Conservation (phyloP, 1,140 invertebrate species). For the Drosophila watanabei region DNA sequence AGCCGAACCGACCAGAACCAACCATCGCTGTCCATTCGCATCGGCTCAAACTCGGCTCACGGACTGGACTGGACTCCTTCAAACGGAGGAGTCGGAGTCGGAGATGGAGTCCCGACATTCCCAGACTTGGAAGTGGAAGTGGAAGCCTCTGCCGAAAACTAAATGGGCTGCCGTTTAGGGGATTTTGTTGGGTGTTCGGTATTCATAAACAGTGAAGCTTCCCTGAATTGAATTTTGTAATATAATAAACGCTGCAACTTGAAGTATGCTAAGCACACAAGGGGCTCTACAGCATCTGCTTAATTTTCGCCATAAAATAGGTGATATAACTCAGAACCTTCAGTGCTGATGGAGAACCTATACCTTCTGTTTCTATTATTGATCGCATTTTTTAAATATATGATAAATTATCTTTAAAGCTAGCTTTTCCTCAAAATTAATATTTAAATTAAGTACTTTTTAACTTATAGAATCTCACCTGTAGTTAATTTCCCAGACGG, state of each 20-base stretch:
- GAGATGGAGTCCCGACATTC: conserved; percentile 25
- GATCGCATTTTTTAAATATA: background rate
- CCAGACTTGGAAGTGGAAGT: conserved; percentile 42
- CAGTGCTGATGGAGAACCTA: too few species aligned
- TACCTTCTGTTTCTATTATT: background rate
- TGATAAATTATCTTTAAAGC: background rate
- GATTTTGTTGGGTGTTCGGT: conserved; percentile 5
- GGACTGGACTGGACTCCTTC: conserved; percentile 50
- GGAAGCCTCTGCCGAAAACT: conserved; percentile 20
- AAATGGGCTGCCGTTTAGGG: conserved; percentile 33
- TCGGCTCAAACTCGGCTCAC: conserved; percentile 41
- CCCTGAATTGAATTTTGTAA: background rate
- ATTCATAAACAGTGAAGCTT: conserved; percentile 14
- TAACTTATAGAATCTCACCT: background rate
- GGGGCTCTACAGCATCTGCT: too few species aligned
- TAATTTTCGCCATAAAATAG: background rate
- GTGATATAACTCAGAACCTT: background rate
- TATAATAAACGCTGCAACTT: too few species aligned
- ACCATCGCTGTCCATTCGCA: conserved; percentile 55
- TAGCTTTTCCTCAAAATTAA: background rate
- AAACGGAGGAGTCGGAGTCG: conserved; percentile 34
- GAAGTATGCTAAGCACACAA: too few species aligned
- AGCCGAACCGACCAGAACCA: conserved; percentile 28
- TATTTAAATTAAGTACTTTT: background rate
- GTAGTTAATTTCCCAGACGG: conserved; percentile 64